These are phyloP conservation scores for Brienomyrus longianalis DNA, from an alignment of 2,113 vertebrate species.

Conservation along the genomic window DNA sequence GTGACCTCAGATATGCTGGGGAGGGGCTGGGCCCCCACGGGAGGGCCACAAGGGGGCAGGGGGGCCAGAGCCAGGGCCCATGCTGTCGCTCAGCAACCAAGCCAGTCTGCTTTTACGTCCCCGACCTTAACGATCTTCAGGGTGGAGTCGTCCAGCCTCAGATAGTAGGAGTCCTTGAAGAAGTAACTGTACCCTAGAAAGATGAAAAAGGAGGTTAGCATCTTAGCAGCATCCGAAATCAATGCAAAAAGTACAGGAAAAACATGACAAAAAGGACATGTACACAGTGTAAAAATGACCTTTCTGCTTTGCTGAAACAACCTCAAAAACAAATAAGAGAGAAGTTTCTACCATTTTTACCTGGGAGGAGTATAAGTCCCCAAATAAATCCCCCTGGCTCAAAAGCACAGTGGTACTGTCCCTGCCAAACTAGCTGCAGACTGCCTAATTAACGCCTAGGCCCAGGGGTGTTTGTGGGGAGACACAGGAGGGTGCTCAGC, in stretches of 20 bases:
- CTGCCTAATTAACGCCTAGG: conserved; percentile 35
- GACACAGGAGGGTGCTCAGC: conserved; percentile 45
- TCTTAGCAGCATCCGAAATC: neutral
- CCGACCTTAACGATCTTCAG: conserved; percentile 94
- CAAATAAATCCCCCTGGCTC: neutral
- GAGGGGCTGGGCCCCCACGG: neutral
- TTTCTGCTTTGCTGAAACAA: neutral
- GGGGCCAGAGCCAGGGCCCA: conserved; percentile 26
- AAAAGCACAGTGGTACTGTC: neutral
- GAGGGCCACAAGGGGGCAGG: conserved; percentile 18
- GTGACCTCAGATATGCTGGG: conserved; percentile 50
- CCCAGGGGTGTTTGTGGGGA: conserved; percentile 49
- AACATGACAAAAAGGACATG: neutral
- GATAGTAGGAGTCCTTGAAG: conserved; percentile 88
- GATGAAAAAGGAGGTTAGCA: conserved; percentile 20
- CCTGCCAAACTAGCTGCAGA: conserved; percentile 9
- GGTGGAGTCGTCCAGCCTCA: conserved; percentile 88
- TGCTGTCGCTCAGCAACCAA: conserved; percentile 75
- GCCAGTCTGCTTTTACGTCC: conserved; percentile 89
- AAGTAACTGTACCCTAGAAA: conserved; percentile 87
- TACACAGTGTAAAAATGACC: neutral
- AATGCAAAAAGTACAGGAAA: neutral
- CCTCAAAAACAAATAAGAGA: neutral
- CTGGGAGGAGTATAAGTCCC: neutral
- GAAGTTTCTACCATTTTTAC: neutral